Evolutionary conservation across 2,113 vertebrate species (phyloP), one percentile per base, ranked within the genome.

Genomic region (Delphinus delphis): DNA sequence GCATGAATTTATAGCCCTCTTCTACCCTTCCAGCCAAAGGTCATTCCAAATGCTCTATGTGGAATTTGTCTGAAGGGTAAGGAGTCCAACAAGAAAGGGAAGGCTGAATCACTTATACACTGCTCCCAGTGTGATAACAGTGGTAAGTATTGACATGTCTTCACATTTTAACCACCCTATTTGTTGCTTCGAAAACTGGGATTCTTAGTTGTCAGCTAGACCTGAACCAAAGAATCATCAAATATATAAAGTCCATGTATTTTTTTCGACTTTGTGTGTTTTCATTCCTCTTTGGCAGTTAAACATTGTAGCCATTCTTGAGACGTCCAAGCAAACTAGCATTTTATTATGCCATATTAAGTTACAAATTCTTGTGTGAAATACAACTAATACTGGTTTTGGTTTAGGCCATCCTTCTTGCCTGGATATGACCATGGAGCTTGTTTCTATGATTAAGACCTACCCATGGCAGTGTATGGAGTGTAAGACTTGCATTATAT

Each of bases 51-150:
- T 99, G 99, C 99, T 99, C 99, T 99, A 98, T 99, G 99, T 99
- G 99, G 99, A 98, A 99, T 99, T 99, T 99, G 99, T 99, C 99
- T 99, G 99, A 99, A 99, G 99, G 99, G 99, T 99, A 99, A 99
- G 99, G 99, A 99, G 98, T 99, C 99, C 99, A 99, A 99, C 99
- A 99, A 98, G 99, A 99, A 99, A 99, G 99, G 99, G 98, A 99
- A 99, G 97, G 98, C 99, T 95, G 99, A 99, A 98, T 98, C 99
- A 92, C 99, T 99, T 98, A 99, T 99, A 99, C 99, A 99, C 99
- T 99, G 99, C 99, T 99, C 99, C 98, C 99, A 99, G 98, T 99
- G 99, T 99, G 99, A 99, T 68, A 99, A 99, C 98, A 99, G 99
- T 47, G 99, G 99, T 99, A 98, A 99, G 99, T 99, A 98, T 77